phyloP scores from a whole-genome alignment of 1,140 invertebrate species.

The Formica exsecta region DNA sequence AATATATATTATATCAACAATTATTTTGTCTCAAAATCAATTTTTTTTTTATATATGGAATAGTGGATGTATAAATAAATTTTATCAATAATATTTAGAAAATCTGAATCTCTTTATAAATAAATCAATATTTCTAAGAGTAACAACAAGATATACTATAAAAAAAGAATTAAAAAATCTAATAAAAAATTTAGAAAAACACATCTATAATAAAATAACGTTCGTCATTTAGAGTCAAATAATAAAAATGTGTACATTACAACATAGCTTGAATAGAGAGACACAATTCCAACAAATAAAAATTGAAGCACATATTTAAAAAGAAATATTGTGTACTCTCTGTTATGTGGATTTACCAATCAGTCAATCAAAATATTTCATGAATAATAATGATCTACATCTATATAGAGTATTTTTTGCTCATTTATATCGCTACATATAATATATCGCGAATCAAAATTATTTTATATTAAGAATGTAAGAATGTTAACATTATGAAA shows the following conservation, averaged over 20 bases:
- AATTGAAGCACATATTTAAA: slow-evolving; percentile 31
- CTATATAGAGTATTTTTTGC: not conserved
- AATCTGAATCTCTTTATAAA: not conserved
- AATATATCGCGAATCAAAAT: slow-evolving; percentile 28
- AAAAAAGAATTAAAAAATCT: slow-evolving; percentile 13
- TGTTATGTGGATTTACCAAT: too few relatives aligned
- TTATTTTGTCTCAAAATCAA: not conserved
- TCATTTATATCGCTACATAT: slow-evolving; percentile 4
- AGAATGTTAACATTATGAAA: slow-evolving; percentile 55
- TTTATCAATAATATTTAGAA: slow-evolving; percentile 3
- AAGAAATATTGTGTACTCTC: not conserved
- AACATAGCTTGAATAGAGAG: slow-evolving; percentile 18
- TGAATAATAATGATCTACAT: not conserved
- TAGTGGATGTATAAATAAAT: not conserved
- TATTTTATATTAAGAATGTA: slow-evolving; percentile 33
- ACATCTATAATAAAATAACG: slow-evolving; percentile 3
- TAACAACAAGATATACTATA: not conserved
- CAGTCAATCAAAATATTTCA: slow-evolving; percentile 16
- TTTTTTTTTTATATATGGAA: not conserved
- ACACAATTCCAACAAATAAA: slow-evolving; percentile 21
- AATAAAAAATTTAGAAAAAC: slow-evolving; percentile 22
- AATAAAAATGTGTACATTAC: slow-evolving; percentile 32
- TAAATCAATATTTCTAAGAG: not conserved
- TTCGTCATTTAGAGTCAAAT: slow-evolving; percentile 23
- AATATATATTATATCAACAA: slow-evolving; percentile 40